Evolutionary conservation across 2,113 vertebrate genomes (phyloP), one percentile per base, ranked within the genome.

Genomic region (Hypanus sabinus): DNA sequence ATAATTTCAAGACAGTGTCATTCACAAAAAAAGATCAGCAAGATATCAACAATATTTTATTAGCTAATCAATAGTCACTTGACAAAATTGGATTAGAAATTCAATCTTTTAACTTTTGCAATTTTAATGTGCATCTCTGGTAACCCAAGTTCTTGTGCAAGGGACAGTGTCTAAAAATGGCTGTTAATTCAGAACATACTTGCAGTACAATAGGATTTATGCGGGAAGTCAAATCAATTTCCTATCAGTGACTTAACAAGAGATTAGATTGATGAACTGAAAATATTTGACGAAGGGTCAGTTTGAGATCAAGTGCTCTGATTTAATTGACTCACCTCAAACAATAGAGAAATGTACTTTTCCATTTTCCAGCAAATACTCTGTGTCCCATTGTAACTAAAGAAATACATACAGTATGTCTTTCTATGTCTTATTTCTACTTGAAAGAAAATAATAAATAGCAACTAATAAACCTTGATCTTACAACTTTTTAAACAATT

Each of bases 121-220:
- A 36, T 79, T 36, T 79, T 36, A 14, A 79, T 79, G 33, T 33
- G 76, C 33, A 36, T 79, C 14, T 79, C 11, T 79, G 76, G n/a
- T 18, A 79, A 79, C 33, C 2, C 33, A 79, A 79, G 16, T 24
- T 79, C 76, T 79, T 36, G n/a, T 79, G 33, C 36, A 16, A 36
- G 76, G n/a, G 12, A 2, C 76, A 79, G 33, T 1, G 0, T 36
- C 76, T 36, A 36, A 79, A 79, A 33, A 36, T 16, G n/a, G 76
- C 76, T 36, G 76, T 79, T 79, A 79, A 79, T 79, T 79, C n/a
- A 79, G 76, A 79, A 36, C 76, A 79, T n/a, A 36, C 36, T 79
- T 79, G 76, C 2, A 12, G 18, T 33, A 18, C 33, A 79, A 79
- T 79, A 79, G n/a, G n/a, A 12, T 3, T 79, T 36, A 79, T 36